Conservation (phyloP, 2,888 invertebrate species). For the Saturnia pavonia region DNA sequence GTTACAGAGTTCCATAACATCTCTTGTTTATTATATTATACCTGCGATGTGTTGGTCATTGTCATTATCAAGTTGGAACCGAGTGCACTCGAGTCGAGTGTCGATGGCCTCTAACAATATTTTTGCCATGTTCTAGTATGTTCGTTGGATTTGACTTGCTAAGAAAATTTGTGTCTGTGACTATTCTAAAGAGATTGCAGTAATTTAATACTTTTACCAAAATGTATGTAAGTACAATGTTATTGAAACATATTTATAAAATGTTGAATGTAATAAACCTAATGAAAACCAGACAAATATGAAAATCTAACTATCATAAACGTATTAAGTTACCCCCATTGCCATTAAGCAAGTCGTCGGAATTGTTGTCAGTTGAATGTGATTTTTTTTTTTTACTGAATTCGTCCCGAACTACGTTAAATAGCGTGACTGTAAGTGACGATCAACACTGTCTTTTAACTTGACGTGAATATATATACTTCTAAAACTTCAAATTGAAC, state of each 20-base stretch:
- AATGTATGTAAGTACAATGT: background rate
- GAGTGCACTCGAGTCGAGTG: too few species aligned
- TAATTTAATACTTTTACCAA: background rate
- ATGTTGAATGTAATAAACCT: background rate
- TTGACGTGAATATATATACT: background rate
- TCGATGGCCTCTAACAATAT: background rate
- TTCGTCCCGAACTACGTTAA: too few species aligned
- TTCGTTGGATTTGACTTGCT: background rate
- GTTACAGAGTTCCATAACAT: too few species aligned
- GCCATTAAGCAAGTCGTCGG: too few species aligned
- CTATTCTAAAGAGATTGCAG: background rate
- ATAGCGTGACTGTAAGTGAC: too few species aligned
- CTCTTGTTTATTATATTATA: background rate
- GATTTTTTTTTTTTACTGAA: too few species aligned
- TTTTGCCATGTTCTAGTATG: background rate
- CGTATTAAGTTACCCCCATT: too few species aligned
- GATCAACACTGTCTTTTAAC: background rate
- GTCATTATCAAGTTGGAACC: background rate
- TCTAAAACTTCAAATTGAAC: background rate
- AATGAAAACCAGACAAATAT: background rate
- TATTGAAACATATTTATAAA: background rate
- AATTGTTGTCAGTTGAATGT: too few species aligned
- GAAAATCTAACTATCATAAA: background rate
- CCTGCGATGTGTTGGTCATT: background rate
- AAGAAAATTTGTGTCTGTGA: background rate